Conservation (phyloP, 2,888 invertebrate species). For the Operophtera brumata region DNA sequence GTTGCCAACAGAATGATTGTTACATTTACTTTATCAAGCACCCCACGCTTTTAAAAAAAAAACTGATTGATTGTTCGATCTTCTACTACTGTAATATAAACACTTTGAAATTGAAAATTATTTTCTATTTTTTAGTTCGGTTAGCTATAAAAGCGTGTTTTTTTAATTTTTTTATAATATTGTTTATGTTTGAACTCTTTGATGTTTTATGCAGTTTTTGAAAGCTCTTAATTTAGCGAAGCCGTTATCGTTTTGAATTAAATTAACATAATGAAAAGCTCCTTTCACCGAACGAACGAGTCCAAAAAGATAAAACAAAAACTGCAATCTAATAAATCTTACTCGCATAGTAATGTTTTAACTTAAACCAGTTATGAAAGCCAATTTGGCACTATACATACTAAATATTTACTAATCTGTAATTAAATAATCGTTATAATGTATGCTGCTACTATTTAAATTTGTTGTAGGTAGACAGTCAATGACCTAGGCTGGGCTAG, state of each 20-base stretch:
- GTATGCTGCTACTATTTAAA: conserved; percentile 34
- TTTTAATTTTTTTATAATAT: too few relatives aligned
- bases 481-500: conserved; percentile 50
- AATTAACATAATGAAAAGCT: conserved; percentile 9
- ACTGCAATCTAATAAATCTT: conserved; percentile 19
- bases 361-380: conserved; percentile 12
- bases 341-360: neutral
- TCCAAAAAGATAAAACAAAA: conserved; percentile 6
- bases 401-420: conserved; percentile 5
- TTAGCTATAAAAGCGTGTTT: too few relatives aligned
- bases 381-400: conserved; percentile 3
- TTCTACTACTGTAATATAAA: too few relatives aligned
- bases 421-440: conserved; percentile 19
- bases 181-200: too few relatives aligned
- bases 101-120: too few relatives aligned
- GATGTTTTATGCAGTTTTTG: neutral
- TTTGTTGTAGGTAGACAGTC: conserved; percentile 43
- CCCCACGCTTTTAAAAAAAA: too few relatives aligned
- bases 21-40: too few relatives aligned
- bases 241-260: neutral
- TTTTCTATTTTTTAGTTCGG: too few relatives aligned
- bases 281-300: conserved; percentile 10
- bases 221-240: neutral
- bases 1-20: too few relatives aligned
- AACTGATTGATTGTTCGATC: too few relatives aligned